Evolutionary conservation across 2,888 invertebrate species (phyloP).

Genomic region (Drosophila monieri): DNA sequence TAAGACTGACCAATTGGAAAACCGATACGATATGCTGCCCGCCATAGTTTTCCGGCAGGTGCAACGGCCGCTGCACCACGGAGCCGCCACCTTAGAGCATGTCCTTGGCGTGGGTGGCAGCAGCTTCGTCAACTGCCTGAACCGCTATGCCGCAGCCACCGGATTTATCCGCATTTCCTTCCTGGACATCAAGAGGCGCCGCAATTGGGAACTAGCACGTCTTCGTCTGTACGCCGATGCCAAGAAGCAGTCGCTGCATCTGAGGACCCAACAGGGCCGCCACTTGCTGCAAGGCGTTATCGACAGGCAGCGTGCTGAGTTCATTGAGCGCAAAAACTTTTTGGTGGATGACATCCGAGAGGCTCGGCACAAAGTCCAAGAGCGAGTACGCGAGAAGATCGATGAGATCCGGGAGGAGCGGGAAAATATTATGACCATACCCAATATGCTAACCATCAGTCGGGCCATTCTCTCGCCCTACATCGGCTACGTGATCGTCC

Average conservation of each 20-base stretch:
- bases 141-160: conserved; percentile 82
- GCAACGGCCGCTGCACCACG: conserved; percentile 72
- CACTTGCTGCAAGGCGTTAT: conserved; percentile 86
- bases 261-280: conserved; percentile 84
- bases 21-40: conserved; percentile 74
- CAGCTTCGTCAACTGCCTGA: conserved; percentile 79
- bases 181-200: conserved; percentile 79
- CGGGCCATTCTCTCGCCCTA: conserved; percentile 94
- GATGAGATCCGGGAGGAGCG: conserved; percentile 86
- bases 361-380: conserved; percentile 89
- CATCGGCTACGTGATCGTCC: conserved; percentile 94
- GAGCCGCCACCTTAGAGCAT: conserved; percentile 77
- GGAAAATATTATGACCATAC: conserved; percentile 97
- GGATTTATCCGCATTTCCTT: conserved; percentile 82
- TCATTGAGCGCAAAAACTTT: conserved; percentile 87
- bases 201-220: conserved; percentile 82
- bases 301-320: conserved; percentile 86
- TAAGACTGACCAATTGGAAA: conserved; percentile 7
- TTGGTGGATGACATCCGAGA: conserved; percentile 89
- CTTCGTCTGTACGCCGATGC: conserved; percentile 81
- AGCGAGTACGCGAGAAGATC: conserved; percentile 90
- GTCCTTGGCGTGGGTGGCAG: conserved; percentile 67
- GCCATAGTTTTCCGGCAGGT: conserved; percentile 82
- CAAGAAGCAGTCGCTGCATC: conserved; percentile 80
- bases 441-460: conserved; percentile 94